Percentiles rank a stretch among this genome's conserved stretches.
phyloP scores from a whole-genome alignment of 2,888 invertebrate species.

The Agrenia bidenticulata region DNA sequence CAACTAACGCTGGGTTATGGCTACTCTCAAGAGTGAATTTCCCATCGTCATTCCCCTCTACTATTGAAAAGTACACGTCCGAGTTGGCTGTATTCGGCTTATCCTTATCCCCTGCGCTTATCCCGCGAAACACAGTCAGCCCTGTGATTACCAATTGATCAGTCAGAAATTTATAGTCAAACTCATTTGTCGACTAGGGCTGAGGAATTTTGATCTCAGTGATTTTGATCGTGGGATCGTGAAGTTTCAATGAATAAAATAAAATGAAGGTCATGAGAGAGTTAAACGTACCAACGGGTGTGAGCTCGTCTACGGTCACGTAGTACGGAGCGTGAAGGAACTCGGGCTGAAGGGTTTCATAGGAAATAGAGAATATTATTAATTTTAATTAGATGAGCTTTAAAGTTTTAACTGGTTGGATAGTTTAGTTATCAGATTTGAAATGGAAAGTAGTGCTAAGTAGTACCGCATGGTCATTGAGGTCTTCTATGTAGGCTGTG shows the following conservation, averaged over 20 bases:
- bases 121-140: constrained; percentile 76
- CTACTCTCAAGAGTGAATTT: constrained; percentile 75
- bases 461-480: constrained; percentile 71
- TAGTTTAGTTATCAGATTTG: too few relatives aligned
- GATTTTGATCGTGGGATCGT: too few relatives aligned
- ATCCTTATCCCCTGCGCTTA: constrained; percentile 77
- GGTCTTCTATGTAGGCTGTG: constrained; percentile 84
- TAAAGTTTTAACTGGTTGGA: too few relatives aligned
- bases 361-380: constrained; percentile 5
- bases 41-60: constrained; percentile 69
- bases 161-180: too few relatives aligned
- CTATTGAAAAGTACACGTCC: constrained; percentile 77
- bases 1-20: constrained; percentile 72
- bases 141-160: constrained; percentile 57
- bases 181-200: too few relatives aligned
- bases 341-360: constrained; percentile 59
- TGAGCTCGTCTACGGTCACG: constrained; percentile 76
- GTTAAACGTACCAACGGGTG: constrained; percentile 67
- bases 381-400: not conserved
- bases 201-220: too few relatives aligned
- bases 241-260: too few relatives aligned
- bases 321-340: constrained; percentile 78
- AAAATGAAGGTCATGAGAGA: too few relatives aligned
- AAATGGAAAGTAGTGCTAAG: not conserved
- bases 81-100: constrained; percentile 87